Percentiles rank a stretch among this genome's conserved stretches.
Conservation (phyloP, 2,113 vertebrate genomes). For the Macquaria australasica region DNA sequence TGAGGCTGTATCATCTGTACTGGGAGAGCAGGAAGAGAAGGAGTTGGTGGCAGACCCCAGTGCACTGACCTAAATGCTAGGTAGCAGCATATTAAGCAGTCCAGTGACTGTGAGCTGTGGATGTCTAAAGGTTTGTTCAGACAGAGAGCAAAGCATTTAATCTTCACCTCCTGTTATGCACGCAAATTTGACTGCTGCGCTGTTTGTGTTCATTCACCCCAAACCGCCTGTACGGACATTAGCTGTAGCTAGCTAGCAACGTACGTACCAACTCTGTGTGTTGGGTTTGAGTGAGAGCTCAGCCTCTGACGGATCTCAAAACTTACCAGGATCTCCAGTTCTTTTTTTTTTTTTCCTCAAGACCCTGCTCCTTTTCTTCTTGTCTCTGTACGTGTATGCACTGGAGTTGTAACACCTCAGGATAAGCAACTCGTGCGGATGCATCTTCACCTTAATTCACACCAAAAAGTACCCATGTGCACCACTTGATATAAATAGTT, state of each 20-base stretch:
- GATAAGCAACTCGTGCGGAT: background rate
- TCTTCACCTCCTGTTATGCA: background rate
- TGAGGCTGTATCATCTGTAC: slow-evolving; percentile 53
- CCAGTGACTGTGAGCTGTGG: slow-evolving; percentile 30
- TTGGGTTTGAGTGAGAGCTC: slow-evolving; percentile 18
- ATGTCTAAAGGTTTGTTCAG: slow-evolving; percentile 32
- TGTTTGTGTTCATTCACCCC: slow-evolving; percentile 2
- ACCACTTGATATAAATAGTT: background rate
- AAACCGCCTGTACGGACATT: slow-evolving; percentile 4
- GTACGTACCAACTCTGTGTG: background rate
- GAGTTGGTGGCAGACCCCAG: slow-evolving; percentile 40
- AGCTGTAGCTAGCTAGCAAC: background rate
- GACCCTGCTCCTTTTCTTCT: background rate
- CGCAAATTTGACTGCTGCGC: slow-evolving; percentile 6
- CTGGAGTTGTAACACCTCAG: background rate
- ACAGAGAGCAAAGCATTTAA: slow-evolving; percentile 9
- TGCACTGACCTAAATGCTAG: slow-evolving; percentile 61
- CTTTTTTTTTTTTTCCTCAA: background rate
- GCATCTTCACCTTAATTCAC: slow-evolving; percentile 7
- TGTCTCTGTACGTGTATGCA: background rate
- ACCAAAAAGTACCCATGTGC: background rate
- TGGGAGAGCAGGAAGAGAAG: slow-evolving; percentile 39
- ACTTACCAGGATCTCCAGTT: background rate
- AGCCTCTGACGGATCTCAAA: background rate
- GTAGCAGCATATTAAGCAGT: slow-evolving; percentile 67